Percentiles rank a stretch among this genome's conserved stretches.
Evolutionary conservation across 2,797 vertebrate genomes (phyloP).

Genomic region (Coilia nasus): DNA sequence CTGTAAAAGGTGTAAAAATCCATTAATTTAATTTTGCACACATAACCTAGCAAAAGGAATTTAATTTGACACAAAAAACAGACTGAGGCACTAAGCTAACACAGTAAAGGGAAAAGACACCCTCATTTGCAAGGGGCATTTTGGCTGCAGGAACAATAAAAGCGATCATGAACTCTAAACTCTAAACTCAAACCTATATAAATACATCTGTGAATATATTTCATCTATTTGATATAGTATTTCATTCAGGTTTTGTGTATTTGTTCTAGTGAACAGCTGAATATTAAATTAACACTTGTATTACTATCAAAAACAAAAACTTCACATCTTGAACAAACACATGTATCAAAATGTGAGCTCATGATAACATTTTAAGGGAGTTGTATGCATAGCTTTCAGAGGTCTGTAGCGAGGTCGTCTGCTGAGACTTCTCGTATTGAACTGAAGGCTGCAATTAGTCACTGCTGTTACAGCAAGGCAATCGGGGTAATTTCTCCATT

Average conservation of each 20-base stretch:
- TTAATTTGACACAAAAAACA: slow-evolving; percentile 3
- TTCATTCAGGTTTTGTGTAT: neutral
- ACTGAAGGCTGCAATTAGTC: slow-evolving; percentile 18
- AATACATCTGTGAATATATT: neutral
- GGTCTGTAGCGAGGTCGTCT: neutral
- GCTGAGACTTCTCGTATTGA: neutral
- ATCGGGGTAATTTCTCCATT: slow-evolving; percentile 21
- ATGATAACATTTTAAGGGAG: neutral
- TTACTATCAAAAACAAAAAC: neutral
- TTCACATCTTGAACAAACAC: neutral
- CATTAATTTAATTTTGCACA: slow-evolving; percentile 3
- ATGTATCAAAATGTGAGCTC: neutral
- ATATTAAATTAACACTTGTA: neutral
- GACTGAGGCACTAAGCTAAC: neutral
- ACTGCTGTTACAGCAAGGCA: slow-evolving; percentile 3
- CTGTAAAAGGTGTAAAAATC: neutral
- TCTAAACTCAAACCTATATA: neutral
- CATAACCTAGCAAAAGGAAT: neutral
- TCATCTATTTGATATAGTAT: neutral
- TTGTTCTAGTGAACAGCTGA: neutral
- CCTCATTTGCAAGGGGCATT: neutral
- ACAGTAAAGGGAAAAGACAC: neutral
- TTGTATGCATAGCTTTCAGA: neutral
- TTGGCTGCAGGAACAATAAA: neutral
- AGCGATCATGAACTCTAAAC: neutral